Percentiles rank a stretch among this genome's conserved stretches.
These are phyloP conservation scores for Sinhomidia bicolor DNA, from an alignment of 2,888 invertebrate genomes.

Conservation along the genomic window DNA sequence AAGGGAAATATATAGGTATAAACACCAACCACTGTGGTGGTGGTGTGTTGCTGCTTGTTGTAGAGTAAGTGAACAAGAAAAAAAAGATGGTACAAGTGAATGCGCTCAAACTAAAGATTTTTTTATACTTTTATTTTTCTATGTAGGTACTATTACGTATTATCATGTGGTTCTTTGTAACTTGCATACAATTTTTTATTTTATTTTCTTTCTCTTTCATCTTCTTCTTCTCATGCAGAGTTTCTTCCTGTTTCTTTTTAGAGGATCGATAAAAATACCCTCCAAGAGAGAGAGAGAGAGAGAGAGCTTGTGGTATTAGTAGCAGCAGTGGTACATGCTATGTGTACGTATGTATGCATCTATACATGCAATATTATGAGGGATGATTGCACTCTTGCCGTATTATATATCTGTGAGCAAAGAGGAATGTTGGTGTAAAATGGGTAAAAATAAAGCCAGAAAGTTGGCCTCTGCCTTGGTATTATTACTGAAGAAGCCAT, in stretches of 20 bases:
- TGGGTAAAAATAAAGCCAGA: neutral
- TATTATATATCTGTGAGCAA: neutral
- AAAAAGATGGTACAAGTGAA: neutral
- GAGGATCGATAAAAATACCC: conserved; percentile 74
- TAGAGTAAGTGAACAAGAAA: too few relatives aligned
- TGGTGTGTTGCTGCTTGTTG: neutral
- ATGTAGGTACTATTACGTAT: neutral
- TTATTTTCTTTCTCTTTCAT: too few relatives aligned
- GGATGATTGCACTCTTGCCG: conserved; percentile 41
- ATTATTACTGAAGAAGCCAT: conserved; percentile 26
- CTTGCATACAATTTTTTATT: too few relatives aligned
- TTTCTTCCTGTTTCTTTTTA: conserved; percentile 49
- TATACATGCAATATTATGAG: neutral
- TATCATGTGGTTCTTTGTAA: neutral
- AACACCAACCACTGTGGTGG: too few relatives aligned
- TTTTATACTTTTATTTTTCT: neutral
- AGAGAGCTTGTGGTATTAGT: too few relatives aligned
- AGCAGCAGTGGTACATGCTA: neutral
- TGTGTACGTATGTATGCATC: neutral
- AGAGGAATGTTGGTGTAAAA: neutral
- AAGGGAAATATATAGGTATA: too few relatives aligned
- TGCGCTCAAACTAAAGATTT: conserved; percentile 14
- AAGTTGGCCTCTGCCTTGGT: neutral
- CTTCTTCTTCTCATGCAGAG: conserved; percentile 39
- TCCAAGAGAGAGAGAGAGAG: conserved; percentile 36